phyloP scores from a whole-genome alignment of 2,888 invertebrate species.

The Panzeria rudis region DNA sequence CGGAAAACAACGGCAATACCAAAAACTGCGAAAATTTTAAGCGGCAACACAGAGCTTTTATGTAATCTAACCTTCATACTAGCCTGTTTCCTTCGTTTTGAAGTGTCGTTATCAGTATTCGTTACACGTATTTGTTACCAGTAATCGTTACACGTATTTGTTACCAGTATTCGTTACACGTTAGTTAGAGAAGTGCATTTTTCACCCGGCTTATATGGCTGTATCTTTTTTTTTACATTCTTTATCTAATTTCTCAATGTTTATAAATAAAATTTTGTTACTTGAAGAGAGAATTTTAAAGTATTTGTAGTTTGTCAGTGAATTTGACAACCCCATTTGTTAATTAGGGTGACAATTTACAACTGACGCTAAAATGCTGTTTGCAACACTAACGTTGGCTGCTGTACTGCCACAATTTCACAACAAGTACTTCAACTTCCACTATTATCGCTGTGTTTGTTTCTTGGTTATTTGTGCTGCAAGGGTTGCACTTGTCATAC shows the following conservation, averaged over 20 bases:
- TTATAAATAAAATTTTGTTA: background rate
- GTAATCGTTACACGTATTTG: too few relatives aligned
- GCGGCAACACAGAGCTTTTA: too few relatives aligned
- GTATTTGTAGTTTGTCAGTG: conserved; percentile 22
- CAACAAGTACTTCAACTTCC: conserved; percentile 16
- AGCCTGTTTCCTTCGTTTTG: too few relatives aligned
- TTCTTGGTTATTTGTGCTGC: conserved; percentile 30
- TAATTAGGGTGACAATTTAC: conserved; percentile 49
- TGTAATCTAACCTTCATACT: too few relatives aligned
- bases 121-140: too few relatives aligned
- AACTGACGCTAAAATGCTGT: conserved; percentile 31
- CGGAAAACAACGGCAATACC: too few relatives aligned
- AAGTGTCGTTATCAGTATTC: too few relatives aligned
- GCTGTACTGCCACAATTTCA: background rate
- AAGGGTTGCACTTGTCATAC: conserved; percentile 68
- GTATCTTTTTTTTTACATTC: background rate
- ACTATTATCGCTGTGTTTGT: conserved; percentile 2
- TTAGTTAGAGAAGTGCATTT: background rate
- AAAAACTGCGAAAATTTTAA: too few relatives aligned
- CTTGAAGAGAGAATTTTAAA: conserved; percentile 33
- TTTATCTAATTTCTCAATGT: background rate
- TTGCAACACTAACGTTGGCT: background rate
- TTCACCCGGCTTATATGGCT: background rate
- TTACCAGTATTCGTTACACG: too few relatives aligned
- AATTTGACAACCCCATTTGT: conserved; percentile 54